Evolutionary conservation across 2,888 invertebrate species (phyloP), one percentile per base, ranked within the genome.

Genomic region (Geotrupes spiniger): DNA sequence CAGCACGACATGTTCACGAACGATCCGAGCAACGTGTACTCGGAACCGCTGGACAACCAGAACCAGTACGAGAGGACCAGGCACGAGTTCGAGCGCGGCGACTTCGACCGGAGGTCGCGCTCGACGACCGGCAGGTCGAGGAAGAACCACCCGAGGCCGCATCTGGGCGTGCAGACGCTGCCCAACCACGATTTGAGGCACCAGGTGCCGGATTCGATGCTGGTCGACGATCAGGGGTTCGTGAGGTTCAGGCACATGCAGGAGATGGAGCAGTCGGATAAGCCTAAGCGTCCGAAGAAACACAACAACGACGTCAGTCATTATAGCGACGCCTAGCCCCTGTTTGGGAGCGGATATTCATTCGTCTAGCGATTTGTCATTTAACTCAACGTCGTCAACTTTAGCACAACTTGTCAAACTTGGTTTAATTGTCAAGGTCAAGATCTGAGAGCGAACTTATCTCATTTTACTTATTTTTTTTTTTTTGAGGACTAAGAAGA

Each of bases 161-260:
- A 79, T 49, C 72, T 79, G 53, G 78, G 80, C 4, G 78, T 53
- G 68, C 82, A 66, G 74, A 83, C 75, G 62, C 75, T 68, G 74
- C 82, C 72, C 2, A 65, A 77, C 59, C 80, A 80, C 62, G 80
- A 77, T 61, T 71, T 75, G 3, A 70, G 74, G 61, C 76, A 81
- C 63, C 77, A 79, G 55, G 77, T 80, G 38, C 77, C 79, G 60
- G 70, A 76, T 48, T 83, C 90, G 58, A 91, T 92, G 89, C 75
- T 92, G 54, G 90, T 92, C n/a, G 88, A 90, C 52, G 92, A 93
- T 66, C 89, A 92, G 65, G 92, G 92, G 3, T 91, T 92, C 71
- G 86, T 92, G 9, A 78, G 93, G 58, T 92, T 92, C 74, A 80
- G 90, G 53, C 84, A 87, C 10, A 53, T 62, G 55, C 62, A 63